Evolutionary conservation across 1,140 invertebrate species (phyloP).

Genomic region (Matsumurasca onukii): DNA sequence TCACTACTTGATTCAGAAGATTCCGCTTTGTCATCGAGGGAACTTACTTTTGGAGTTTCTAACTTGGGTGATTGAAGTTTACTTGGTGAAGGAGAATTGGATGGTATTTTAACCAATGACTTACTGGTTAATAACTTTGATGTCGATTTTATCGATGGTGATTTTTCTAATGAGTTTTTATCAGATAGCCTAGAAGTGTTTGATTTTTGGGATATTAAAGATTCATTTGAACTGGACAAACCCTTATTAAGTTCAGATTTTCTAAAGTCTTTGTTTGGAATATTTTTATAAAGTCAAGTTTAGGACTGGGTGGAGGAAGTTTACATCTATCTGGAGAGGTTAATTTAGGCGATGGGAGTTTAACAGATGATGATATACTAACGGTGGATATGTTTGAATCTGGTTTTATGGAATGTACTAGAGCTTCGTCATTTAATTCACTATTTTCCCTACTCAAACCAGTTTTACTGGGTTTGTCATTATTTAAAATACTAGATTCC

Average conservation of each 20-base stretch:
- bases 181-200: not conserved
- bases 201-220: not conserved
- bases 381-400: not conserved
- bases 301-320: slow-evolving; percentile 61
- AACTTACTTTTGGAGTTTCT: slow-evolving; percentile 12
- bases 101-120: slow-evolving; percentile 29
- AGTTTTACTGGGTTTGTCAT: not conserved
- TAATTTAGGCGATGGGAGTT: slow-evolving; percentile 12
- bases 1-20: slow-evolving; percentile 46
- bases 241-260: slow-evolving; percentile 74
- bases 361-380: not conserved
- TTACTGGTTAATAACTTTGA: slow-evolving; percentile 26
- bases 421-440: slow-evolving; percentile 1
- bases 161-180: slow-evolving; percentile 4
- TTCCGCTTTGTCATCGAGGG: slow-evolving; percentile 35
- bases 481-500: not conserved
- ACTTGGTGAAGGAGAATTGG: slow-evolving; percentile 40
- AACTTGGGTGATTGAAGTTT: slow-evolving; percentile 44
- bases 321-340: slow-evolving; percentile 44
- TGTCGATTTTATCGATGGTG: not conserved
- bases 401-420: slow-evolving; percentile 1
- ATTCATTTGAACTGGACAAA: slow-evolving; percentile 46
- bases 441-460: not conserved
- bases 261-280: slow-evolving; percentile 71
- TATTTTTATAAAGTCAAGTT: slow-evolving; percentile 50